These are phyloP conservation scores for Agriopis leucophaearia DNA, from an alignment of 2,888 invertebrate species.

Conservation along the genomic window DNA sequence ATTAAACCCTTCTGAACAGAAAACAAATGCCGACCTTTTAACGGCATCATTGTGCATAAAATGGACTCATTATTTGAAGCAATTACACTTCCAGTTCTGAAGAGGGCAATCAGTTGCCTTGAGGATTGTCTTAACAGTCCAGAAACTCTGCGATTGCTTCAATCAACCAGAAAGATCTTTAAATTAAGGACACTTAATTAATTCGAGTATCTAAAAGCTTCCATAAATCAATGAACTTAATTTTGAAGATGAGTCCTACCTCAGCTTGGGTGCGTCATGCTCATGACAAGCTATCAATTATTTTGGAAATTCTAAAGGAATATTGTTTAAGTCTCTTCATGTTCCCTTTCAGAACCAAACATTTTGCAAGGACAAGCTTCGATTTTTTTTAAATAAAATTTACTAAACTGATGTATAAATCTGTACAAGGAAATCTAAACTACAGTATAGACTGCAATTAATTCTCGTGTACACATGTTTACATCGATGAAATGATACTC, in stretches of 20 bases:
- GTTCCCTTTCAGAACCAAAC: background rate
- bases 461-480: background rate
- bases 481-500: background rate
- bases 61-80: background rate
- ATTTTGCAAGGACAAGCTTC: too few species aligned
- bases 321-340: constrained; percentile 4
- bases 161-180: constrained; percentile 30
- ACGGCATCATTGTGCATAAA: constrained; percentile 2
- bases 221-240: constrained; percentile 34
- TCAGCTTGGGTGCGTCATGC: constrained; percentile 15
- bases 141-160: constrained; percentile 9
- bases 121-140: constrained; percentile 16
- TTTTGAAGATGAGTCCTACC: constrained; percentile 28
- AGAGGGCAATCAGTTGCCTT: constrained; percentile 17
- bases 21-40: constrained; percentile 1
- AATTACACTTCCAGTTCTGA: constrained; percentile 3
- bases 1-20: constrained; percentile 11
- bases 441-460: constrained; percentile 4
- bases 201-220: constrained; percentile 26
- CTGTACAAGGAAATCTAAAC: background rate
- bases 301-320: background rate
- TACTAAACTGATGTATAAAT: too few species aligned
- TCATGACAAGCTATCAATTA: constrained; percentile 10
- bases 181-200: constrained; percentile 32
- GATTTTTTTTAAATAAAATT: too few species aligned